Conservation (phyloP, 2,888 invertebrate genomes). For the Glaucopsyche alexis region DNA sequence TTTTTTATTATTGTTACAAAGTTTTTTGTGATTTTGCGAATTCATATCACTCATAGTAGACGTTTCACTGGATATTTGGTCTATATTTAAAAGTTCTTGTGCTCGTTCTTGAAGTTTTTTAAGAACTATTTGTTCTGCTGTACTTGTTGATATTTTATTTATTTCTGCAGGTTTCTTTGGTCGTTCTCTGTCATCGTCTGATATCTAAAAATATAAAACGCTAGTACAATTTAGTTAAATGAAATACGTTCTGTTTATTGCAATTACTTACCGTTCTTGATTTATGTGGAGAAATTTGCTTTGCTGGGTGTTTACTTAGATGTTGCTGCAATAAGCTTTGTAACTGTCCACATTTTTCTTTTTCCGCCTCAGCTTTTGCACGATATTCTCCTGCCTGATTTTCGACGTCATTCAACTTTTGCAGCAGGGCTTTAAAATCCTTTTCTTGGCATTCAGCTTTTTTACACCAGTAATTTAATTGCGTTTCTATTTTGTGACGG, state of each 20-base stretch:
- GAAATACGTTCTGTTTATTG: not conserved
- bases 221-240: not conserved
- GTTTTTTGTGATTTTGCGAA: conserved; percentile 38
- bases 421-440: conserved; percentile 62
- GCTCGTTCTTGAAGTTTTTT: conserved; percentile 68
- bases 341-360: conserved; percentile 53
- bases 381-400: conserved; percentile 61
- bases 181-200: conserved; percentile 21
- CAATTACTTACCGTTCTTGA: conserved; percentile 36
- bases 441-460: conserved; percentile 62
- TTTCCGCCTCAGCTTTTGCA: conserved; percentile 57
- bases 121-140: conserved; percentile 46
- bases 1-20: conserved; percentile 29
- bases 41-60: conserved; percentile 45
- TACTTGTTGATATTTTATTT: conserved; percentile 39
- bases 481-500: conserved; percentile 57
- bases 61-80: conserved; percentile 59
- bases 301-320: conserved; percentile 41
- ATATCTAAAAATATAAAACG: conserved; percentile 21
- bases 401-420: conserved; percentile 62
- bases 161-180: conserved; percentile 35
- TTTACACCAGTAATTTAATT: conserved; percentile 60
- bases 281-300: conserved; percentile 31
- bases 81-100: conserved; percentile 62
- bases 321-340: conserved; percentile 55